A percentile compares a stretch with the other conserved stretches of the same genome.
Conservation (phyloP, 1,140 invertebrate species). For the Wasmannia auropunctata region DNA sequence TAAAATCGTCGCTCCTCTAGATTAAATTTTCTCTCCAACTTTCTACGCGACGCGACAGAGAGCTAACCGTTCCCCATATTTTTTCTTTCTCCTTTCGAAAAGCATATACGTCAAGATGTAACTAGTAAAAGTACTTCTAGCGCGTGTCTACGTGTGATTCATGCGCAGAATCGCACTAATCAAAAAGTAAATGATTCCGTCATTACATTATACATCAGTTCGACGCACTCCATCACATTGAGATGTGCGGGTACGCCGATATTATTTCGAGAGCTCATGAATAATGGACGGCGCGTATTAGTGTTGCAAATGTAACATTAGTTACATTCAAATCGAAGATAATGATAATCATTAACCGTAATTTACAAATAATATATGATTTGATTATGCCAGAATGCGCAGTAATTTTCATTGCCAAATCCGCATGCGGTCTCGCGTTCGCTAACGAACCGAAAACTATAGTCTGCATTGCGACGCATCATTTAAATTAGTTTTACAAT, state of each 20-base stretch:
- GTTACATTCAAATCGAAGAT: constrained; percentile 55
- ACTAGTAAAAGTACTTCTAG: not conserved
- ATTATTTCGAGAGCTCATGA: constrained; percentile 49
- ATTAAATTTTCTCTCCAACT: not conserved
- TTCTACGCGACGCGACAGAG: not conserved
- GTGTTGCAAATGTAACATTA: constrained; percentile 61
- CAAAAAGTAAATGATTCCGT: constrained; percentile 46
- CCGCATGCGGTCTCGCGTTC: constrained; percentile 8
- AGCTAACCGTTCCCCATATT: not conserved
- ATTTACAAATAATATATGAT: constrained; percentile 60
- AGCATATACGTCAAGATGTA: not conserved
- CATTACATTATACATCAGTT: constrained; percentile 30
- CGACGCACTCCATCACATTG: constrained; percentile 20
- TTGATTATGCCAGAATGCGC: constrained; percentile 46
- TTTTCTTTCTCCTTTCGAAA: not conserved
- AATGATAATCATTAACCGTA: constrained; percentile 59
- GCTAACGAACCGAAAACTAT: constrained; percentile 49
- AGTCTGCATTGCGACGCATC: constrained; percentile 10
- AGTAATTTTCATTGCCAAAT: constrained; percentile 52
- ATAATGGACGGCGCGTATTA: constrained; percentile 51
- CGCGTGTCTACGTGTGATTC: not conserved
- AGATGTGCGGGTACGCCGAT: constrained; percentile 32
- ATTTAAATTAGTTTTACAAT: constrained; percentile 48
- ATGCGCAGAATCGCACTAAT: not conserved
- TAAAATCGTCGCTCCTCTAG: not conserved